Evolutionary conservation across 2,797 vertebrate species (phyloP), one percentile per base, ranked within the genome.

Genomic region (Eulemur mongoz): DNA sequence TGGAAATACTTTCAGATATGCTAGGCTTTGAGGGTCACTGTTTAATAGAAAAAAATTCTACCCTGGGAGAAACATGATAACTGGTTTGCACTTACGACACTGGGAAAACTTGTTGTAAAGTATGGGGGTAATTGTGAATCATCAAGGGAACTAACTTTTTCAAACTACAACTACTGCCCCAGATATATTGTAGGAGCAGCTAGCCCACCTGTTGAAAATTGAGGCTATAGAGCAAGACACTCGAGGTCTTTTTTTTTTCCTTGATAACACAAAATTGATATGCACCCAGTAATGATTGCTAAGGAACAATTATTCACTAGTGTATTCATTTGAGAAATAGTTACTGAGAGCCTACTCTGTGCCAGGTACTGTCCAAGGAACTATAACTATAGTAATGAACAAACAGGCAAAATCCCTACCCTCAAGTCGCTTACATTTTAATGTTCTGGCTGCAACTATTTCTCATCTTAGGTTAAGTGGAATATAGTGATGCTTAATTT

Each of bases 1-100:
- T 92, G 72, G 88, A 94, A 94, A 81, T 92, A 78, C 32, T 89
- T 27, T 72, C 50, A 89, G 17, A 91, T 38, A 48, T 81, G 38
- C 43, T 43, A 96, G 69, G 32, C 23, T 86, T 80, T 83, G 3
- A 83, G 15, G 22, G 52, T 75, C 54, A 83, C 38, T 85, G 23
- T 63, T 93, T 45, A 91, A 73, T 38, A 61, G 30, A 30, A 91
- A 54, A 76, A 50, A 73, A 52, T 75, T 10, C 12, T 70, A 86
- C 25, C 45, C 35, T 78, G 22, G 18, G 25, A 87, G 65, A 93
- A 95, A 70, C 45, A 65, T 50, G 27, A 22, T 87, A 87, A 89
- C 35, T 57, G 75, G 22, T 11, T 72, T 70, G 8, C 23, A 84
- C 11, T 78, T 87, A 76, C 4, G 54, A 25, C 52, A 38, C 27